Evolutionary conservation across 2,888 invertebrate genomes (phyloP).

Genomic region (Spisula solida): DNA sequence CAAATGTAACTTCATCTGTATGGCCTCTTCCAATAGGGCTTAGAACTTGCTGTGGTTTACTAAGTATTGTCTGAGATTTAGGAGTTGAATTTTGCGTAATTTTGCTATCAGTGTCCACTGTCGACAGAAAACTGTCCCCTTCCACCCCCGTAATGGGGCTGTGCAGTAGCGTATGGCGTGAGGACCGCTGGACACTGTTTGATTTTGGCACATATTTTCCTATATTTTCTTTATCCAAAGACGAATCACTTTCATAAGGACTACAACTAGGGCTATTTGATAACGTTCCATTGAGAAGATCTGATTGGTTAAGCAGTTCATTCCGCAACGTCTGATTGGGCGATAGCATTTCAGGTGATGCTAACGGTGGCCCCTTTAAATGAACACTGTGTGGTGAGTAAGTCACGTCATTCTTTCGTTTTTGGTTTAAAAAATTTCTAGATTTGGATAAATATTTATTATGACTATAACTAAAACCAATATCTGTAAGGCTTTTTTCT

Average conservation of each 20-base stretch:
- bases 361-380: constrained; percentile 52
- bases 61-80: not conserved
- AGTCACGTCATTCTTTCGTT: constrained; percentile 34
- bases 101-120: constrained; percentile 68
- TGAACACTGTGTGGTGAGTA: constrained; percentile 44
- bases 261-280: constrained; percentile 42
- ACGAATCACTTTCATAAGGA: constrained; percentile 67
- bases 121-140: constrained; percentile 60
- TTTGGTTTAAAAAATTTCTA: constrained; percentile 67
- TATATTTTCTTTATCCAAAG: constrained; percentile 65
- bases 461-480: constrained; percentile 76
- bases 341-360: constrained; percentile 69
- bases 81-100: constrained; percentile 57
- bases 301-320: constrained; percentile 53
- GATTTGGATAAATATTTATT: constrained; percentile 73
- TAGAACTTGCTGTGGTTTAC: not conserved
- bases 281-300: constrained; percentile 59
- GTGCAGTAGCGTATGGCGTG: constrained; percentile 65
- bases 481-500: constrained; percentile 77
- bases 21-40: constrained; percentile 25
- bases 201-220: constrained; percentile 55
- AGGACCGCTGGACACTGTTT: constrained; percentile 52
- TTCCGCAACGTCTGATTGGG: constrained; percentile 63
- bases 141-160: constrained; percentile 48
- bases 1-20: constrained; percentile 67